phyloP scores from a whole-genome alignment of 1,140 invertebrate species.

The Dendroctonus valens region DNA sequence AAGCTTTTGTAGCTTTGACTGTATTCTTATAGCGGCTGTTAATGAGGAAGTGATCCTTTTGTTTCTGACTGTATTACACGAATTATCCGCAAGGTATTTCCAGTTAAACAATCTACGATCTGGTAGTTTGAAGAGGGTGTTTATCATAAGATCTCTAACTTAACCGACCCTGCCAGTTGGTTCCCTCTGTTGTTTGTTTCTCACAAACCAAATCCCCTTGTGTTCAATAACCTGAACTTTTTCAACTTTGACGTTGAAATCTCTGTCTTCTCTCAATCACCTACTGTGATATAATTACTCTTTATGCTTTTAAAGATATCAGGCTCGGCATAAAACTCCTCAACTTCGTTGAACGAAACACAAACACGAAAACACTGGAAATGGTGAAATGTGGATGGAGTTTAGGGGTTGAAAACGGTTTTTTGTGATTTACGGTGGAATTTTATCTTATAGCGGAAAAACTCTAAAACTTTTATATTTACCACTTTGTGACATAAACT shows the following conservation, averaged over 20 bases:
- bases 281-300: not conserved
- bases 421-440: no score
- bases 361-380: no score
- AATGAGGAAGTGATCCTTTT: no score
- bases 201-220: not conserved
- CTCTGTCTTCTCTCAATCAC: no score
- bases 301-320: constrained; percentile 2
- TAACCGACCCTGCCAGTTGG: constrained; percentile 1
- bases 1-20: constrained; percentile 1
- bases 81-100: not conserved
- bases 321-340: no score
- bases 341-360: no score
- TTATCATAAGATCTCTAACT: constrained; percentile 3
- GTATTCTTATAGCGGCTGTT: not conserved
- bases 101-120: not conserved
- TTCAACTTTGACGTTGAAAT: not conserved
- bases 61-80: not conserved
- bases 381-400: no score
- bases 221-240: not conserved
- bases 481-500: no score
- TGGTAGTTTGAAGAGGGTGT: not conserved
- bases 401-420: no score
- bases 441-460: no score
- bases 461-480: no score
- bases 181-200: constrained; percentile 1